phyloP scores from a whole-genome alignment of 1,140 invertebrate genomes.

The Mercenaria mercenaria region DNA sequence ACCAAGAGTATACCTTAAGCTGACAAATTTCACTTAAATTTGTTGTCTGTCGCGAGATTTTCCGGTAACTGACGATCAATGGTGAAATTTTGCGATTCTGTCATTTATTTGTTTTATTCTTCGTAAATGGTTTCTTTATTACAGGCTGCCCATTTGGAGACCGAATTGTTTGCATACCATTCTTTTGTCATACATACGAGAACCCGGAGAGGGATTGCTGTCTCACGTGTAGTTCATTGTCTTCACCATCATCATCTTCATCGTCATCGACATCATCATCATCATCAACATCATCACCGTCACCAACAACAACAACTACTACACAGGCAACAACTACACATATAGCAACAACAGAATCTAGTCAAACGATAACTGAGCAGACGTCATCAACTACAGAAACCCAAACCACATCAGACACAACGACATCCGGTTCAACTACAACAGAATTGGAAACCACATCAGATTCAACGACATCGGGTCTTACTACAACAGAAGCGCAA shows the following conservation, averaged over 20 bases:
- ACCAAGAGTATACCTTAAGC: no score
- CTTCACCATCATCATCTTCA: background rate
- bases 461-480: no score
- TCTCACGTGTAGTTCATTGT: background rate
- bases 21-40: no score
- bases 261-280: background rate
- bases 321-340: background rate
- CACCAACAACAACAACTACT: background rate
- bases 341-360: background rate
- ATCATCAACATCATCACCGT: background rate
- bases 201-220: slow-evolving; percentile 8
- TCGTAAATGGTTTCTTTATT: background rate
- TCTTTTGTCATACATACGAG: background rate
- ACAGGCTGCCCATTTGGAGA: background rate
- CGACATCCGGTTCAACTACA: no score
- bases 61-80: no score
- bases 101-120: background rate
- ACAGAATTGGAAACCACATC: no score
- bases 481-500: no score
- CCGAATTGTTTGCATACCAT: background rate
- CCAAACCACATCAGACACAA: no score
- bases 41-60: no score
- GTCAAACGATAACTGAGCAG: background rate
- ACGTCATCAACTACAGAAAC: no score
- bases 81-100: no score